These are phyloP conservation scores for human DNA, from an alignment of 2,113 vertebrate genomes.

Conservation along the genomic window DNA sequence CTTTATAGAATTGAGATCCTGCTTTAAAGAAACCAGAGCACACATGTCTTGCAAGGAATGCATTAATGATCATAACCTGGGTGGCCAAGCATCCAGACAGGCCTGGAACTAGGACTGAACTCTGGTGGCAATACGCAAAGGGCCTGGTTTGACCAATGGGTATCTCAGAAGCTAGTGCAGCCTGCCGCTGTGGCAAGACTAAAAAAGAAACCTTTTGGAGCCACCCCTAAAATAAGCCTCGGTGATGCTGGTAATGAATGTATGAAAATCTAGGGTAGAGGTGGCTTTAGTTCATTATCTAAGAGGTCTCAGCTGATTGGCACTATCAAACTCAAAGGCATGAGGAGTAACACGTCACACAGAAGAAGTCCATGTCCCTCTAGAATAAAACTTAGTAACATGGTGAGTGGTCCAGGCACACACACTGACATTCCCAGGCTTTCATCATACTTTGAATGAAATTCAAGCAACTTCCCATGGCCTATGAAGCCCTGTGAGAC, in stretches of 20 bases:
- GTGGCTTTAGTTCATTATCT: background rate
- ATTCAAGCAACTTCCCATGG: background rate
- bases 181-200: background rate
- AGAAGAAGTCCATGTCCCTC: background rate
- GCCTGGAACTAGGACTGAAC: background rate
- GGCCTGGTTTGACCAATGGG: background rate
- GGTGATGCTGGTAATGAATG: background rate
- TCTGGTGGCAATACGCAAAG: background rate
- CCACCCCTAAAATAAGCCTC: background rate
- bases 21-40: constrained; percentile 35
- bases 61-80: background rate
- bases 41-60: background rate
- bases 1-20: background rate
- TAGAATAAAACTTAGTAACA: background rate
- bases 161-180: background rate
- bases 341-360: background rate
- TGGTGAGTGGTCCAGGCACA: background rate
- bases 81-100: background rate
- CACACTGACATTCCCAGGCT: background rate
- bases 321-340: background rate
- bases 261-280: background rate
- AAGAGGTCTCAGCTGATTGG: background rate
- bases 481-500: background rate
- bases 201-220: background rate
- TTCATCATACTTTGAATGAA: background rate